Evolutionary conservation across 1,140 invertebrate genomes (phyloP).

Genomic region (Euborellia annulipes): DNA sequence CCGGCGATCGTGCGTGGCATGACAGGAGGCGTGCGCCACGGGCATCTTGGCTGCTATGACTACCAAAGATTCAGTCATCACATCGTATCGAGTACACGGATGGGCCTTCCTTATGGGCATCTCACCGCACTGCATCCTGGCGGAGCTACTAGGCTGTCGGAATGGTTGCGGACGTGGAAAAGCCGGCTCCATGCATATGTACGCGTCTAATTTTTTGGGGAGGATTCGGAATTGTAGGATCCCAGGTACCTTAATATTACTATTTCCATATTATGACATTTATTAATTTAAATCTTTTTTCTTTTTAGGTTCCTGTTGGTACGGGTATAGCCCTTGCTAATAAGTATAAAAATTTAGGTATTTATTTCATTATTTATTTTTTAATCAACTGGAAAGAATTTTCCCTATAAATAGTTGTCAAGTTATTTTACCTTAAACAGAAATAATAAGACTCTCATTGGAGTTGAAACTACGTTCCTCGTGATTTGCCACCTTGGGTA

Average conservation of each 20-base stretch:
- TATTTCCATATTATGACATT: too few relatives aligned
- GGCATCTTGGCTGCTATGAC: slow-evolving; percentile 79
- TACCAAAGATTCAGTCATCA: slow-evolving; percentile 78
- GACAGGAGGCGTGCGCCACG: slow-evolving; percentile 66
- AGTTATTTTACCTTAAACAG: too few relatives aligned
- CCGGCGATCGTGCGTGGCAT: too few relatives aligned
- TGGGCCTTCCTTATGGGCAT: slow-evolving; percentile 92
- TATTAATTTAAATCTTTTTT: too few relatives aligned
- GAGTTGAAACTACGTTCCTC: too few relatives aligned
- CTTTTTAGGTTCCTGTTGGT: slow-evolving; percentile 39
- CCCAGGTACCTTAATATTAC: slow-evolving; percentile 50
- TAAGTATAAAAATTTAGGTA: slow-evolving; percentile 38
- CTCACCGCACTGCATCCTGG: slow-evolving; percentile 53
- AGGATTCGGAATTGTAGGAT: slow-evolving; percentile 97
- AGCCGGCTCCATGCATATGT: slow-evolving; percentile 91
- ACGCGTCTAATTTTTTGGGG: slow-evolving; percentile 81
- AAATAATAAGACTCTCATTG: too few relatives aligned
- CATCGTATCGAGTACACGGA: slow-evolving; percentile 92
- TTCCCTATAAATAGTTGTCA: too few relatives aligned
- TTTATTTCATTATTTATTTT: too few relatives aligned
- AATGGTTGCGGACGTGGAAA: slow-evolving; percentile 86
- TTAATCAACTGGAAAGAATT: too few relatives aligned
- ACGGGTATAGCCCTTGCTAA: slow-evolving; percentile 55
- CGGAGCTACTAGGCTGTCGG: slow-evolving; percentile 79
- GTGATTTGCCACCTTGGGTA: too few relatives aligned